phyloP scores from a whole-genome alignment of 2,113 vertebrate species.

The Apodemus speciosus region DNA sequence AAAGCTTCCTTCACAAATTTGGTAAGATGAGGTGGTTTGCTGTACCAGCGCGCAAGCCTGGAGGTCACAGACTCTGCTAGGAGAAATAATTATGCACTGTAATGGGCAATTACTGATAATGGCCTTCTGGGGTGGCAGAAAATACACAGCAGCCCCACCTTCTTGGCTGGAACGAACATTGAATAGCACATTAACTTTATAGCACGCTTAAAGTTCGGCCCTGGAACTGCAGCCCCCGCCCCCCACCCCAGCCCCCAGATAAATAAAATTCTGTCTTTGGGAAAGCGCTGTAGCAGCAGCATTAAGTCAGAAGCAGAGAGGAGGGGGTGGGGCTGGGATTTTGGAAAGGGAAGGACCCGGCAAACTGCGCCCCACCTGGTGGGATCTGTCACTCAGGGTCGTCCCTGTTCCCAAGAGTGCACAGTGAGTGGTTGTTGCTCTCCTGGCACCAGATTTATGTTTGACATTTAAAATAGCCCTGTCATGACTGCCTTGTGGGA shows the following conservation, averaged over 20 bases:
- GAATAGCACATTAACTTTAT: slow-evolving; percentile 88
- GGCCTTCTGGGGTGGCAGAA: slow-evolving; percentile 83
- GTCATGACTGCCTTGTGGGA: slow-evolving; percentile 86
- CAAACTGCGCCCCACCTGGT: background rate
- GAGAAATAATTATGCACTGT: slow-evolving; percentile 86
- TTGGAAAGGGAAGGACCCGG: background rate
- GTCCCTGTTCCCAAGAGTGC: background rate
- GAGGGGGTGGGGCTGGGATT: fast-evolving
- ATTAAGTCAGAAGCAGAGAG: slow-evolving; percentile 9
- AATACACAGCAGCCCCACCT: slow-evolving; percentile 81
- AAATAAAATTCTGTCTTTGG: slow-evolving; percentile 63
- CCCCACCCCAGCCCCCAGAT: background rate
- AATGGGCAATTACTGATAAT: slow-evolving; percentile 89
- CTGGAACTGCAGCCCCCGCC: slow-evolving; percentile 53
- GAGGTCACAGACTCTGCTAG: slow-evolving; percentile 81
- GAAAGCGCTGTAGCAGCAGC: slow-evolving; percentile 25
- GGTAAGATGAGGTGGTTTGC: slow-evolving; percentile 81
- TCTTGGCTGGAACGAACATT: slow-evolving; percentile 82
- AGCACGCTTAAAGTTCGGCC: slow-evolving; percentile 81
- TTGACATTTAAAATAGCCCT: slow-evolving; percentile 83
- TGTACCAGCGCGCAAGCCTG: slow-evolving; percentile 79
- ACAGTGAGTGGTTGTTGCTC: slow-evolving; percentile 41
- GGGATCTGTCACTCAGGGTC: slow-evolving; percentile 18
- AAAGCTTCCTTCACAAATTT: slow-evolving; percentile 81
- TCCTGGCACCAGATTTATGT: slow-evolving; percentile 73